A percentile compares a stretch with the other conserved stretches of the same genome.
Evolutionary conservation across 2,888 invertebrate genomes (phyloP).

Genomic region (Lysandra coridon): DNA sequence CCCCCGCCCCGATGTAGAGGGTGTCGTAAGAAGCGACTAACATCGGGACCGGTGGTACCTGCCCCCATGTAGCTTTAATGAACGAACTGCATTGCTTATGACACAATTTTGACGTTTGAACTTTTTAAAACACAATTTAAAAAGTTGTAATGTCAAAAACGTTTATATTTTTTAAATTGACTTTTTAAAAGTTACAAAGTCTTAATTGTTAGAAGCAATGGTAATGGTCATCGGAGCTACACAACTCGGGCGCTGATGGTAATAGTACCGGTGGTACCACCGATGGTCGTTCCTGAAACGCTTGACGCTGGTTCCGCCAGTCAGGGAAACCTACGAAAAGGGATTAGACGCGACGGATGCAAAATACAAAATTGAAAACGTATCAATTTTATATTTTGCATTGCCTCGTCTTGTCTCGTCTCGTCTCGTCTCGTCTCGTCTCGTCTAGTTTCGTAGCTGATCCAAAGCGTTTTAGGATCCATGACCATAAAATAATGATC

Average conservation of each 20-base stretch:
- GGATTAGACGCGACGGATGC: not conserved
- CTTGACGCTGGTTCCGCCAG: not conserved
- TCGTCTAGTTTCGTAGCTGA: not conserved
- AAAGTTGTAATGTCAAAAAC: too few relatives aligned
- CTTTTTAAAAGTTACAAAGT: not conserved
- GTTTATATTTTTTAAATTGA: too few relatives aligned
- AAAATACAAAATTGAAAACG: not conserved
- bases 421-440: not conserved
- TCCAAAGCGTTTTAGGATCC: not conserved
- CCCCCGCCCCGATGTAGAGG: constrained; percentile 26
- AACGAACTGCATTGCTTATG: too few relatives aligned
- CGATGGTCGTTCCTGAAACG: not conserved
- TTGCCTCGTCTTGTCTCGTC: not conserved
- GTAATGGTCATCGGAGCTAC: not conserved
- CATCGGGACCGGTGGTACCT: constrained; percentile 18
- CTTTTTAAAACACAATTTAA: too few relatives aligned
- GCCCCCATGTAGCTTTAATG: not conserved
- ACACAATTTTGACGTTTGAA: too few relatives aligned
- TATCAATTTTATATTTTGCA: not conserved
- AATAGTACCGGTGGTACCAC: not conserved
- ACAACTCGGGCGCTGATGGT: not conserved
- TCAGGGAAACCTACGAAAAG: not conserved
- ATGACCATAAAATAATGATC: not conserved
- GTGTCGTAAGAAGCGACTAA: constrained; percentile 27
- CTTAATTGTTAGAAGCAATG: not conserved